A percentile compares a stretch with the other conserved stretches of the same genome.
Conservation (phyloP, 2,888 invertebrate genomes). For the Parnassius smintheus region DNA sequence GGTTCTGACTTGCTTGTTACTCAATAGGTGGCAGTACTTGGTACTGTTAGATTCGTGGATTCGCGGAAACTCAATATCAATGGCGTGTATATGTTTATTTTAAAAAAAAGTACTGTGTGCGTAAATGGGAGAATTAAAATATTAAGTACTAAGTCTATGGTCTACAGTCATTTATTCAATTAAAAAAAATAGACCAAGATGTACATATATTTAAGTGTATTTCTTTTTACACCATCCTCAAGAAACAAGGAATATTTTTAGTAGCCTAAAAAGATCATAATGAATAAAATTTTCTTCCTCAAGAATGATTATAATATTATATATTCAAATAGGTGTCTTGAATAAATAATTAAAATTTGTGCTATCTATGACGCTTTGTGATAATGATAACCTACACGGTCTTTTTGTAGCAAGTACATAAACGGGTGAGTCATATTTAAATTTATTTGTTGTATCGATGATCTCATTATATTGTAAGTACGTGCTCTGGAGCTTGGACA, state of each 20-base stretch:
- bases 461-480: conserved; percentile 66
- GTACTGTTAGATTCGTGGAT: conserved; percentile 29
- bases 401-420: conserved; percentile 70
- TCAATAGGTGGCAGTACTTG: conserved; percentile 61
- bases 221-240: conserved; percentile 46
- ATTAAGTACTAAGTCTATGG: no score
- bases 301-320: not conserved
- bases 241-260: conserved; percentile 31
- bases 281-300: not conserved
- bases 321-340: conserved; percentile 14
- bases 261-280: conserved; percentile 1
- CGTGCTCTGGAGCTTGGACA: conserved; percentile 34
- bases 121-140: no score
- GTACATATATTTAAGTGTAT: conserved; percentile 37
- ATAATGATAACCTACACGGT: conserved; percentile 77
- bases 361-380: conserved; percentile 50
- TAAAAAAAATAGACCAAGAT: conserved; percentile 32
- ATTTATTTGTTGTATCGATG: conserved; percentile 80
- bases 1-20: conserved; percentile 20
- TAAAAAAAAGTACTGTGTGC: no score
- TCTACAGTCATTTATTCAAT: conserved; percentile 7
- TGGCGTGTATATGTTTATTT: no score
- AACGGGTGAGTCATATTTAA: conserved; percentile 80
- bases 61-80: conserved; percentile 60
- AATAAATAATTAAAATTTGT: conserved; percentile 47